These are phyloP conservation scores for Myrmecophaga tridactyla DNA, from an alignment of 2,113 vertebrate species.

Conservation along the genomic window DNA sequence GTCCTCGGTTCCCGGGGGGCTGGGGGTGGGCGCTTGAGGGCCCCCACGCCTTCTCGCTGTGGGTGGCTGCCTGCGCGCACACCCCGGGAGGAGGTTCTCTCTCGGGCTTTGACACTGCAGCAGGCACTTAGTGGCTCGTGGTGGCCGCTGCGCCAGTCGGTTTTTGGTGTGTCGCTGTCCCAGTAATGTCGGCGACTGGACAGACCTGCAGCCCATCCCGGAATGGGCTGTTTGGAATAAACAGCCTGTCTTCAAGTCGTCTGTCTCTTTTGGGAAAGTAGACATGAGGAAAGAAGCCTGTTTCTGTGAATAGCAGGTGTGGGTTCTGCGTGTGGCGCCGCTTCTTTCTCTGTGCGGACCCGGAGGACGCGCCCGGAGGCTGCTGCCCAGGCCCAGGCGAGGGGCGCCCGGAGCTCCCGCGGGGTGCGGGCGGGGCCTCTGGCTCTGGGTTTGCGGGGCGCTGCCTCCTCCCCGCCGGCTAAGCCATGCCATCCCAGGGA, in stretches of 20 bases:
- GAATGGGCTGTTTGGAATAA: conserved; percentile 28
- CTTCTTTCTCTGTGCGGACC: too few species aligned
- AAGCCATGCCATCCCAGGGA: neutral
- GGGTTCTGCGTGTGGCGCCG: neutral
- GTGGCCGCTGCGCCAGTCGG: neutral
- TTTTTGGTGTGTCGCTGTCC: neutral
- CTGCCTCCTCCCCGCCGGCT: neutral
- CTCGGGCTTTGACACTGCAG: neutral
- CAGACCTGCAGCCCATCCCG: neutral
- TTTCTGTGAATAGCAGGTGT: conserved; percentile 19
- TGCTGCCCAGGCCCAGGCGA: too few species aligned
- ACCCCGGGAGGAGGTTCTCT: too few species aligned
- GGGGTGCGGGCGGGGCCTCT: neutral
- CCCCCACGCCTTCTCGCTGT: neutral
- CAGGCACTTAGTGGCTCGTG: neutral
- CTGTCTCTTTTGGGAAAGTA: neutral
- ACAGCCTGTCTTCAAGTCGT: conserved; percentile 2
- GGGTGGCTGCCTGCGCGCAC: too few species aligned
- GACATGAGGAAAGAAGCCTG: neutral
- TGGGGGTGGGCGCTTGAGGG: neutral
- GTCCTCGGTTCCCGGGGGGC: neutral
- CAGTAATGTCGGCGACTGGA: neutral
- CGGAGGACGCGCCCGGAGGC: too few species aligned
- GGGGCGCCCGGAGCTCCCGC: too few species aligned
- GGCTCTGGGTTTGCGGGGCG: neutral